Conservation (phyloP, 2,797 vertebrate species). For the Hypotaenidia philippensis region DNA sequence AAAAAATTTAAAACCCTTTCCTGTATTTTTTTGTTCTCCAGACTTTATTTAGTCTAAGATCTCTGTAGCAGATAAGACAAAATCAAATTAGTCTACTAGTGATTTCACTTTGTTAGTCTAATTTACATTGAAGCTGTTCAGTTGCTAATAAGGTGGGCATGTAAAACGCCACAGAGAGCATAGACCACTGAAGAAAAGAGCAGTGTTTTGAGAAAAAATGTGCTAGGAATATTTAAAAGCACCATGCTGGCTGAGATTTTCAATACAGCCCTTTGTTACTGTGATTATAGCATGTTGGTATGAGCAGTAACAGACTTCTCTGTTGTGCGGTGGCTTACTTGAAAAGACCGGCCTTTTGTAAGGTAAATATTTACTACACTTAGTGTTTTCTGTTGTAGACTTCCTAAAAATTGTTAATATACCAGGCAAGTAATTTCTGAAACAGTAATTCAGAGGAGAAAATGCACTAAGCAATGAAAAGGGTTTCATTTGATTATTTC, state of each 20-base stretch:
- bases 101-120: background rate
- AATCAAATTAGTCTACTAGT: background rate
- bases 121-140: background rate
- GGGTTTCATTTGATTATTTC: background rate
- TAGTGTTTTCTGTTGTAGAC: background rate
- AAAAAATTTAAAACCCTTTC: background rate
- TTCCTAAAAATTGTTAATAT: background rate
- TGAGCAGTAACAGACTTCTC: background rate
- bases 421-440: background rate
- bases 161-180: background rate
- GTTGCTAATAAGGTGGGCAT: background rate
- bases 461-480: background rate
- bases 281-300: background rate
- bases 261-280: background rate
- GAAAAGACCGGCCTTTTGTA: background rate
- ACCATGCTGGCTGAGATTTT: background rate
- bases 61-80: background rate
- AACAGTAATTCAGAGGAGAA: background rate
- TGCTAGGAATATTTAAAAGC: background rate
- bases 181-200: background rate
- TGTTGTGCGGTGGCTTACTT: background rate
- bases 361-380: background rate
- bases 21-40: background rate
- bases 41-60: background rate
- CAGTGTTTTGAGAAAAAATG: background rate